A percentile compares a stretch with the other conserved stretches of the same genome.
phyloP scores from a whole-genome alignment of 2,113 vertebrate genomes.

The Casuarius casuarius region DNA sequence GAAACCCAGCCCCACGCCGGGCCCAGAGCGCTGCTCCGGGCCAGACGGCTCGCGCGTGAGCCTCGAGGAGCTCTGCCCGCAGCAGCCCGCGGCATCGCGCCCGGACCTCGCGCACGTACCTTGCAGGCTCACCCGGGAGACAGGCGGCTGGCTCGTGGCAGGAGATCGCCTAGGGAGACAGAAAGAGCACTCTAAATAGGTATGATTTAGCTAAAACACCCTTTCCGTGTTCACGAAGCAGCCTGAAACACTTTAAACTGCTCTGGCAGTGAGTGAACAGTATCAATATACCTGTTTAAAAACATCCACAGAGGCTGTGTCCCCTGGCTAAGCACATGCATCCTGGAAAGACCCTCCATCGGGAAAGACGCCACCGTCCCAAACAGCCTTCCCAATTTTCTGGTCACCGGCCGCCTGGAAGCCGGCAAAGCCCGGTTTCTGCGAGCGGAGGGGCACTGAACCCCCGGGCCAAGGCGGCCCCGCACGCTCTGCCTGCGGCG shows the following conservation, averaged over 20 bases:
- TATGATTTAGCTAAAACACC: not conserved
- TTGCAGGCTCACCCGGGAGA: constrained; percentile 89
- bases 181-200: not conserved
- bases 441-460: not conserved
- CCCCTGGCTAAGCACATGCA: not conserved
- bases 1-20: not conserved
- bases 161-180: constrained; percentile 88
- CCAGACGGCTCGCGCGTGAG: not conserved
- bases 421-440: not conserved
- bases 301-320: not conserved
- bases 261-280: not conserved
- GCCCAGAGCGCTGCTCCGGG: not conserved
- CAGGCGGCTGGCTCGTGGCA: constrained; percentile 84
- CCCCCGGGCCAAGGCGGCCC: not conserved
- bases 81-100: no score
- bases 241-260: not conserved
- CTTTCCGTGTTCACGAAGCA: not conserved
- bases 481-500: no score
- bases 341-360: not conserved
- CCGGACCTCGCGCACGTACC: constrained; percentile 75
- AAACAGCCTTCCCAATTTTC: not conserved
- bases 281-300: not conserved
- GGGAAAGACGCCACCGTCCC: not conserved
- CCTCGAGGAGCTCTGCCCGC: not conserved
- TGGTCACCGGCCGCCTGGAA: not conserved